Evolutionary conservation across 2,888 invertebrate species (phyloP).

Genomic region (Drosophila fungiperda): DNA sequence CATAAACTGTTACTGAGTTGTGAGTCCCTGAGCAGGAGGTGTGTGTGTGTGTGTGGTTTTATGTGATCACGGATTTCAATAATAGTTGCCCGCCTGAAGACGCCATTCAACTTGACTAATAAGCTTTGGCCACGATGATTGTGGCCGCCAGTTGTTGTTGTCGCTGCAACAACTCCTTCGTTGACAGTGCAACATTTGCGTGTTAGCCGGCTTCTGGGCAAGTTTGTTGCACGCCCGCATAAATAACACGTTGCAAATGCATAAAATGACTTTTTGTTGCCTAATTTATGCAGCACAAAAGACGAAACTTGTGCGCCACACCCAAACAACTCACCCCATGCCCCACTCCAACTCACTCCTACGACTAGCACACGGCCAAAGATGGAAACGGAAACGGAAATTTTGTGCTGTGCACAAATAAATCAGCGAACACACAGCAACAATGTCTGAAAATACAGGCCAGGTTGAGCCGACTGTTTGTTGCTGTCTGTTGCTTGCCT

Average conservation of each 20-base stretch:
- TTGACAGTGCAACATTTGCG: constrained; percentile 66
- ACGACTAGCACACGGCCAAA: constrained; percentile 19
- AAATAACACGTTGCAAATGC: constrained; percentile 80
- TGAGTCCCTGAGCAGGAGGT: constrained; percentile 1
- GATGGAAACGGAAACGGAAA: constrained; percentile 73
- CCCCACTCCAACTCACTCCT: background rate
- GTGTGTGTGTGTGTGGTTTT: constrained; percentile 8
- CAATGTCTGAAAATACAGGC: constrained; percentile 42
- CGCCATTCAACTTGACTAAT: constrained; percentile 66
- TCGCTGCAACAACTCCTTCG: constrained; percentile 10
- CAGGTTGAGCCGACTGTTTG: constrained; percentile 50
- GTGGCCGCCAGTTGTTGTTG: constrained; percentile 28
- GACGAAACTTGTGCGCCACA: constrained; percentile 52
- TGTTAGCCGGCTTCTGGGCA: constrained; percentile 45
- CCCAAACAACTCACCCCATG: background rate
- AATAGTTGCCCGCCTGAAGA: constrained; percentile 51
- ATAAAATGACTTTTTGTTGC: constrained; percentile 79
- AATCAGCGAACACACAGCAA: constrained; percentile 68
- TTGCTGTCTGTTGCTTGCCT: constrained; percentile 15
- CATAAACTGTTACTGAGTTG: constrained; percentile 46
- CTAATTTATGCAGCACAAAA: constrained; percentile 77
- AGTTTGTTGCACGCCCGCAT: constrained; percentile 78
- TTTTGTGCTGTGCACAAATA: constrained; percentile 80
- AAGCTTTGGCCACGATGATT: constrained; percentile 62
- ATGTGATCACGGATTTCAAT: constrained; percentile 62